A percentile compares a stretch with the other conserved stretches of the same genome.
These are phyloP conservation scores for Drosophila atroscutellata DNA, from an alignment of 2,888 invertebrate species.

Conservation along the genomic window DNA sequence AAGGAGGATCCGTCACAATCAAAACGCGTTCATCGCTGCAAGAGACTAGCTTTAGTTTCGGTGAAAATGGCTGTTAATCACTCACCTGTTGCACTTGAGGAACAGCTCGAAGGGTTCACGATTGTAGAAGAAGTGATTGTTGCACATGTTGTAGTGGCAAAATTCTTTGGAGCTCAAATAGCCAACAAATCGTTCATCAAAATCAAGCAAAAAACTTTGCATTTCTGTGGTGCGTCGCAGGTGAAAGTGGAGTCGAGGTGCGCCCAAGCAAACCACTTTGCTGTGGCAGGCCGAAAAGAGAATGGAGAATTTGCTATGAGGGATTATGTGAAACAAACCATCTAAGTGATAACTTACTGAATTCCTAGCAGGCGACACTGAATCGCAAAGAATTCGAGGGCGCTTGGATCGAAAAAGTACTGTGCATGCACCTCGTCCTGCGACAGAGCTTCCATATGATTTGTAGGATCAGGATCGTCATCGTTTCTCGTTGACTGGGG, in stretches of 20 bases:
- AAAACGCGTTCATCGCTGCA: conserved; percentile 86
- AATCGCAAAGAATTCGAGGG: conserved; percentile 88
- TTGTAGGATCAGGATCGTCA: conserved; percentile 86
- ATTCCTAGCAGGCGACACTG: conserved; percentile 88
- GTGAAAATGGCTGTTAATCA: neutral
- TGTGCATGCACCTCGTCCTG: conserved; percentile 94
- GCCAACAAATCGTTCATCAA: conserved; percentile 90
- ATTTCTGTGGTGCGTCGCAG: conserved; percentile 83
- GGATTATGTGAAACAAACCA: neutral
- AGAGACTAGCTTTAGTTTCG: neutral
- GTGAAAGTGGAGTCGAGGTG: conserved; percentile 92
- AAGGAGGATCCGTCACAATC: conserved; percentile 94
- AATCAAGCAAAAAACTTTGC: conserved; percentile 90
- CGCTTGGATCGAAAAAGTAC: conserved; percentile 91
- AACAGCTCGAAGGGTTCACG: conserved; percentile 88
- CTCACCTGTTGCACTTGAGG: conserved; percentile 86
- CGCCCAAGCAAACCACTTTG: conserved; percentile 93
- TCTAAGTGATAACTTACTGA: conserved; percentile 84
- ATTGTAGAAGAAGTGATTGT: conserved; percentile 92
- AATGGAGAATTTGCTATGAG: neutral
- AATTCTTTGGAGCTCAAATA: conserved; percentile 89
- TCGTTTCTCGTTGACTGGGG: conserved; percentile 21
- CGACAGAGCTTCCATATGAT: conserved; percentile 89
- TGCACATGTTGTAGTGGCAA: conserved; percentile 95
- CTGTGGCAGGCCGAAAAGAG: conserved; percentile 80